A percentile compares a stretch with the other conserved stretches of the same genome.
phyloP scores from a whole-genome alignment of 2,797 vertebrate genomes.

The Lateolabrax maculatus region DNA sequence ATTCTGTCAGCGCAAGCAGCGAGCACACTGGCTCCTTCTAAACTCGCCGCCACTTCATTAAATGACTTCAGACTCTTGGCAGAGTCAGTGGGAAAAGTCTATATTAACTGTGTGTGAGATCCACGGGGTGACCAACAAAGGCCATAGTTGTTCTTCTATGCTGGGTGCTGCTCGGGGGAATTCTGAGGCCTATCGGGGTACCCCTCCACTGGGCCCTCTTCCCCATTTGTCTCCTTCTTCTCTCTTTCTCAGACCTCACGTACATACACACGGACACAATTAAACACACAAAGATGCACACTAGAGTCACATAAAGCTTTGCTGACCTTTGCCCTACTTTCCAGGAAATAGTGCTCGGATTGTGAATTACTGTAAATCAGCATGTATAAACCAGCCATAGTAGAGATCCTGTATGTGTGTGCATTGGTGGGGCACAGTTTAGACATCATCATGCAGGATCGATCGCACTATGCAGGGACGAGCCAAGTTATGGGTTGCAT shows the following conservation, averaged over 20 bases:
- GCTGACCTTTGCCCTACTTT: constrained; percentile 70
- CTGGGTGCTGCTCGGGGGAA: constrained; percentile 74
- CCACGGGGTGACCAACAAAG: constrained; percentile 87
- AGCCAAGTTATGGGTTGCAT: constrained; percentile 36
- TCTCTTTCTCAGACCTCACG: constrained; percentile 18
- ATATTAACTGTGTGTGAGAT: constrained; percentile 90
- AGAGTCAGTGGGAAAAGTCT: constrained; percentile 89
- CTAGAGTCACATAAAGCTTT: constrained; percentile 37
- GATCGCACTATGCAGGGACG: background rate
- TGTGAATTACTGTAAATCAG: constrained; percentile 44
- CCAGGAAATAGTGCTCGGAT: constrained; percentile 36
- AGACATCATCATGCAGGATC: constrained; percentile 24
- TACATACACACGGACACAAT: constrained; percentile 19
- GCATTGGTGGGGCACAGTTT: constrained; percentile 18
- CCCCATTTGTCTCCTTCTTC: constrained; percentile 46
- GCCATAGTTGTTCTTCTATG: constrained; percentile 84
- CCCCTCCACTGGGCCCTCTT: constrained; percentile 64
- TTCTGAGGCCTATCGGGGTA: constrained; percentile 69
- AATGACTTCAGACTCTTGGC: constrained; percentile 91
- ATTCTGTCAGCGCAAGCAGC: constrained; percentile 84
- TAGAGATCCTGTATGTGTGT: constrained; percentile 8
- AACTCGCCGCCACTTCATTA: constrained; percentile 90
- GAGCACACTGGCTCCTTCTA: constrained; percentile 87
- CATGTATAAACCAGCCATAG: constrained; percentile 2
- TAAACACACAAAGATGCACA: constrained; percentile 43